phyloP scores from a whole-genome alignment of 1,140 invertebrate species.

The Drosophila sp. region DNA sequence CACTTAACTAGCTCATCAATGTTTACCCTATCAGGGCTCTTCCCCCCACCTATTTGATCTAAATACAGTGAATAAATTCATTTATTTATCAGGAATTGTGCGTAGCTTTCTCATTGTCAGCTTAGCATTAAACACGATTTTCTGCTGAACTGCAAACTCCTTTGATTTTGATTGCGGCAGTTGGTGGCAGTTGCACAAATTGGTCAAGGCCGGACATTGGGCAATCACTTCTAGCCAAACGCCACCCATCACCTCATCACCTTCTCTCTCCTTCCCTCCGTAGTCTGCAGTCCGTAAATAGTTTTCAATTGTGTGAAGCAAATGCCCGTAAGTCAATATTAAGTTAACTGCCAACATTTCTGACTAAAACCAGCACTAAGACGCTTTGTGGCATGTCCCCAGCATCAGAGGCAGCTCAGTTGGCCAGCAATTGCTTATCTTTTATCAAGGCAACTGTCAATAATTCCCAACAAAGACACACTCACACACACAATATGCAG shows the following conservation, averaged over 20 bases:
- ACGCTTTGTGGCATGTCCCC: constrained; percentile 57
- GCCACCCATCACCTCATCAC: too few relatives aligned
- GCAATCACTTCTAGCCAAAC: constrained; percentile 6
- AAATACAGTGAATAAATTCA: constrained; percentile 21
- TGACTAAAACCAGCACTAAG: constrained; percentile 44
- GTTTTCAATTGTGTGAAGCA: constrained; percentile 67
- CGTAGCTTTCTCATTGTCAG: constrained; percentile 12
- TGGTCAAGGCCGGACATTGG: constrained; percentile 46
- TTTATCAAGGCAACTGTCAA: constrained; percentile 59
- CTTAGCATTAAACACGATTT: constrained; percentile 36
- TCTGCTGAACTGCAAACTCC: constrained; percentile 23
- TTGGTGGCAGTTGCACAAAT: constrained; percentile 14
- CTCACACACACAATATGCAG: constrained; percentile 16
- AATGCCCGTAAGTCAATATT: constrained; percentile 72
- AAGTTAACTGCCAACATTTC: constrained; percentile 59
- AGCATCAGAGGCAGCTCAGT: constrained; percentile 28
- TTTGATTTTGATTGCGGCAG: constrained; percentile 8
- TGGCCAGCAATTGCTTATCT: constrained; percentile 68
- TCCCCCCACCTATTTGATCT: neutral
- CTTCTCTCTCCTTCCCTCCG: neutral
- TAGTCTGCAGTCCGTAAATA: constrained; percentile 53
- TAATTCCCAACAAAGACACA: too few relatives aligned
- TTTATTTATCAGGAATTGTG: constrained; percentile 40
- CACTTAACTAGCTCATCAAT: constrained; percentile 57
- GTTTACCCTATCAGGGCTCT: constrained; percentile 40